These are phyloP conservation scores for Adelosebastes latens DNA, from an alignment of 2,797 vertebrate genomes.

Conservation along the genomic window DNA sequence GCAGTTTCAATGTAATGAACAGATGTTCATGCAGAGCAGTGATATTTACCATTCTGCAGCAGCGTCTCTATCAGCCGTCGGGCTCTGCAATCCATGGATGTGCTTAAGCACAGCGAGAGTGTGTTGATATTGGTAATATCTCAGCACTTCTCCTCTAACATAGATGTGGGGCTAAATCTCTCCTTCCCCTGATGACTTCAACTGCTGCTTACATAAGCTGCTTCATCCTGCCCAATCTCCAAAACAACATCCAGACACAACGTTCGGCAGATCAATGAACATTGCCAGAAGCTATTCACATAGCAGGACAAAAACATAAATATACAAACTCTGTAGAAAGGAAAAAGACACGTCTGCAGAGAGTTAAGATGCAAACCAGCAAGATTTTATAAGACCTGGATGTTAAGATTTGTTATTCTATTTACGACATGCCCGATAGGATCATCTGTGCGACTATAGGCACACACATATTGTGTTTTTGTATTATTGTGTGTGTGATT, in stretches of 20 bases:
- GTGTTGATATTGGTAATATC: constrained; percentile 71
- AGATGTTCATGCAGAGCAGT: constrained; percentile 68
- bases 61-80: constrained; percentile 39
- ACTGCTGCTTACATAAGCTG: constrained; percentile 67
- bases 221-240: constrained; percentile 69
- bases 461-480: background rate
- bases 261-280: constrained; percentile 56
- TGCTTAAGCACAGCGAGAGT: constrained; percentile 49
- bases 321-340: constrained; percentile 13
- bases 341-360: background rate
- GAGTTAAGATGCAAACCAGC: constrained; percentile 35
- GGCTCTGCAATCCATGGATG: constrained; percentile 51
- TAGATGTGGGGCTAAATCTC: constrained; percentile 52
- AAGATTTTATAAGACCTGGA: constrained; percentile 13
- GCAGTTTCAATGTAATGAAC: constrained; percentile 60
- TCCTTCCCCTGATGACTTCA: constrained; percentile 59
- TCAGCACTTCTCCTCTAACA: constrained; percentile 49
- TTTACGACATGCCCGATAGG: background rate
- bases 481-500: background rate
- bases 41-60: constrained; percentile 62
- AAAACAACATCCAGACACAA: constrained; percentile 63
- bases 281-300: constrained; percentile 55
- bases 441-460: background rate
- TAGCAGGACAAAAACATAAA: constrained; percentile 28
- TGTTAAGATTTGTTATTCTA: background rate